Percentiles rank a stretch among this genome's conserved stretches.
Conservation (phyloP, 2,888 invertebrate species). For the Melipona beecheii region DNA sequence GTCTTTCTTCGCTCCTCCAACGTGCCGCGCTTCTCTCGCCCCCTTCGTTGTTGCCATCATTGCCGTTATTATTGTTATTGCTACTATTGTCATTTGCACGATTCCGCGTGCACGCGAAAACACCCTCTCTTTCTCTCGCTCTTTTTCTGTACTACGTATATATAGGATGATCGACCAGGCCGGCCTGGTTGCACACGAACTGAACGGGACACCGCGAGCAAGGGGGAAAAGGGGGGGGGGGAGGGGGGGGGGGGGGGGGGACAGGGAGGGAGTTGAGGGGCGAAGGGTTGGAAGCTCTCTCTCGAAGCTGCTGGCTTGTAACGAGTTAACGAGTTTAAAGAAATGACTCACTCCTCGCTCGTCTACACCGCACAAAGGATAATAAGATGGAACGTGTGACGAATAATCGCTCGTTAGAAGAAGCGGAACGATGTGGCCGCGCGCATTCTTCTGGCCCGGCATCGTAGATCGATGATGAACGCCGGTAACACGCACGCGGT, state of each 20-base stretch:
- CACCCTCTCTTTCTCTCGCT: not conserved
- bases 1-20: conserved; percentile 62
- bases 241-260: no score
- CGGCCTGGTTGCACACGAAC: conserved; percentile 61
- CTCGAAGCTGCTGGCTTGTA: conserved; percentile 59
- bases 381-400: conserved; percentile 66
- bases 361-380: conserved; percentile 49
- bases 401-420: conserved; percentile 62
- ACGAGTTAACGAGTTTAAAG: conserved; percentile 71
- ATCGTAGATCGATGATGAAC: conserved; percentile 54
- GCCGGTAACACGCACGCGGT: conserved; percentile 26
- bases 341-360: conserved; percentile 65
- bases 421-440: conserved; percentile 49
- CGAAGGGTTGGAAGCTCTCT: conserved; percentile 5
- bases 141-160: conserved; percentile 10
- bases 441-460: conserved; percentile 42
- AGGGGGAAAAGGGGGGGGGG: no score
- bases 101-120: conserved; percentile 59
- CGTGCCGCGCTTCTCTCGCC: conserved; percentile 55
- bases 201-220: conserved; percentile 23
- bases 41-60: conserved; percentile 28
- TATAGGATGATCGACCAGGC: conserved; percentile 64
- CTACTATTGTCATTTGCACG: conserved; percentile 72
- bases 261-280: not conserved
- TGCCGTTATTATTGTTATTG: conserved; percentile 59